These are phyloP conservation scores for Nomada ruficornis DNA, from an alignment of 2,888 invertebrate species.

Conservation along the genomic window DNA sequence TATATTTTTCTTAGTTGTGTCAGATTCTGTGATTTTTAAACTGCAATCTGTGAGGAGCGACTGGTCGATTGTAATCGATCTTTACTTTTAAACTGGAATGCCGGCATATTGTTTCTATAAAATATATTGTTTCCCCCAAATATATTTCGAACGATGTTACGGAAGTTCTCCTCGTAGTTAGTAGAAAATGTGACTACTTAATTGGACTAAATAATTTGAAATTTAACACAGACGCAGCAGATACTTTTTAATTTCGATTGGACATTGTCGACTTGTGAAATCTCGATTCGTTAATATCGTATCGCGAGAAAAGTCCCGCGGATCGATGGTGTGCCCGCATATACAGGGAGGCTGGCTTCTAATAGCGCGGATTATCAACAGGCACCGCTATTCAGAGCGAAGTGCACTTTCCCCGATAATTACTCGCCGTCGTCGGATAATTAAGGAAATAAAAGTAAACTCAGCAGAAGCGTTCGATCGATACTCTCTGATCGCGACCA, in stretches of 20 bases:
- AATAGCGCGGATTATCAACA: constrained; percentile 50
- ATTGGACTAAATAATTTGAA: neutral
- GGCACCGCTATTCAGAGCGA: constrained; percentile 48
- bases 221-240: neutral
- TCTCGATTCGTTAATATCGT: neutral
- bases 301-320: constrained; percentile 7
- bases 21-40: too few relatives aligned
- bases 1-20: too few relatives aligned
- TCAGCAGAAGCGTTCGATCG: constrained; percentile 43
- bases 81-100: too few relatives aligned
- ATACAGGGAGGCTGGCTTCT: constrained; percentile 9
- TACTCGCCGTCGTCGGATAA: constrained; percentile 49
- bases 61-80: too few relatives aligned
- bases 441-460: constrained; percentile 55
- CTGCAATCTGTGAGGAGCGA: too few relatives aligned
- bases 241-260: neutral
- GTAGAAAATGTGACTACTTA: neutral
- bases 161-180: too few relatives aligned
- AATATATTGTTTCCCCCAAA: too few relatives aligned
- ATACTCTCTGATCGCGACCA: constrained; percentile 3
- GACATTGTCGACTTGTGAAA: neutral
- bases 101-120: too few relatives aligned
- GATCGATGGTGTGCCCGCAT: constrained; percentile 24
- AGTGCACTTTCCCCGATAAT: constrained; percentile 54
- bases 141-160: too few relatives aligned